Evolutionary conservation across 2,113 vertebrate genomes (phyloP), one percentile per base, ranked within the genome.

Genomic region (Maccullochella peelii): DNA sequence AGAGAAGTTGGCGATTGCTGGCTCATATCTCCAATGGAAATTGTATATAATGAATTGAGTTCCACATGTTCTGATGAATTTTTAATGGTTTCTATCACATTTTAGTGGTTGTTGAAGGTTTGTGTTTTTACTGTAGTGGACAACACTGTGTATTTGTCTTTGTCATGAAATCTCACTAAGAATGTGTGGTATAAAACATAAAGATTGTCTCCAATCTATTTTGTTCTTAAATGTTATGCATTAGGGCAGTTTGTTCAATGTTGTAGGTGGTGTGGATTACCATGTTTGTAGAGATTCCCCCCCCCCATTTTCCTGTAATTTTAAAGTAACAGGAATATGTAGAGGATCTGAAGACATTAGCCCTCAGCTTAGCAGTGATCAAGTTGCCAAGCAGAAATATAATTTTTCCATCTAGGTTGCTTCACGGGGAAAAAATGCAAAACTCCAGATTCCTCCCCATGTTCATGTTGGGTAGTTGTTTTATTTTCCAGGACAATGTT

Each of bases 361-460:
- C 74, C 83, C 76, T 80, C 79, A 86, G 87, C 87, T 89, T 87
- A 89, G 83, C 75, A 55, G 71, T 72, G 71, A 89, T 83, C 38
- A 81, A 79, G 50, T 88, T 88, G 84, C 90, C 82, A 85, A 88
- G 91, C 91, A 91, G 90, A 90, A 92, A 90, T 85, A 83, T 79
- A 0, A 84, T 92, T 91, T 93, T 93, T 92, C 92, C 93, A 86
- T 91, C 80, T 57, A 75, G 77, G 84, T 93, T 92, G 82, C 92
- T 92, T 95, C 92, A 93, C 85, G 74, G 86, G 92, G 91, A 93
- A 95, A 95, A 93, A 93, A 94, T 94, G 92, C 93, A 93, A 92
- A 91, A 88, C 83, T 87, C 88, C 76, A 73, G 88, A 93, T 92
- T 92, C 89, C 84, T 91, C 86, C 91, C 73, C 88, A 78, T 92